Evolutionary conservation across 2,113 vertebrate genomes (phyloP), one percentile per base, ranked within the genome.

Genomic region (Meriones unguiculatus): DNA sequence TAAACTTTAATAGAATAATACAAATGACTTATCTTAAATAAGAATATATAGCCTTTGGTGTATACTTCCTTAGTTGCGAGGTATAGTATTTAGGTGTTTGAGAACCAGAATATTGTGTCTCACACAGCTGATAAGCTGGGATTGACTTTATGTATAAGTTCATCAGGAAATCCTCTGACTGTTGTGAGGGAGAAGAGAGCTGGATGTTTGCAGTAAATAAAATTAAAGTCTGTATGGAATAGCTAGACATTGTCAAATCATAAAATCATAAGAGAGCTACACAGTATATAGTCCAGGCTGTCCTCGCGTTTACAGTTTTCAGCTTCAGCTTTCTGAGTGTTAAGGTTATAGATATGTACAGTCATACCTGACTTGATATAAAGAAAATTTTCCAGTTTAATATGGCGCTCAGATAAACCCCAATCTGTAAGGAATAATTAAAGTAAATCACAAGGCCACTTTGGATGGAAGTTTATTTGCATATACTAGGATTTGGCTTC

Each of bases 71-170:
- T 95, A 25, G 69, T 94, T 92, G 69, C 84, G 88, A 91, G 14
- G 28, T 81, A 76, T 95, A 17, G 5, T 72, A 81, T 96, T 91
- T 95, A 32, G 30, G 65, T 96, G 46, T 93, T 94, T 95, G n/a
- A 95, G 91, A 70, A 88, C 76, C 59, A 41, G 86, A 85, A 89
- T 25, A 87, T 41, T 57, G 57, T 90, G 20, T 91, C 15, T 84
- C n/a, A 80, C 50, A 38, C 11, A 7, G 17, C 52, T n/a, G 52
- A 80, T 80, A 35, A 82, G 35, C 6, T n/a, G 17, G 32, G 15
- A 57, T 18, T 82, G 32, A 38, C 9, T 62, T 20, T 10, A 75
- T 75, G 72, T n/a, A 41, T 75, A 41, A 7, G 6, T n/a, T 62
- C 5, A 59, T 82, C 10, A 59, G 22, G 57, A n/a, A 62, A 14